A percentile compares a stretch with the other conserved stretches of the same genome.
These are phyloP conservation scores for Eristalis intricaria DNA, from an alignment of 2,888 invertebrate genomes.

Conservation along the genomic window DNA sequence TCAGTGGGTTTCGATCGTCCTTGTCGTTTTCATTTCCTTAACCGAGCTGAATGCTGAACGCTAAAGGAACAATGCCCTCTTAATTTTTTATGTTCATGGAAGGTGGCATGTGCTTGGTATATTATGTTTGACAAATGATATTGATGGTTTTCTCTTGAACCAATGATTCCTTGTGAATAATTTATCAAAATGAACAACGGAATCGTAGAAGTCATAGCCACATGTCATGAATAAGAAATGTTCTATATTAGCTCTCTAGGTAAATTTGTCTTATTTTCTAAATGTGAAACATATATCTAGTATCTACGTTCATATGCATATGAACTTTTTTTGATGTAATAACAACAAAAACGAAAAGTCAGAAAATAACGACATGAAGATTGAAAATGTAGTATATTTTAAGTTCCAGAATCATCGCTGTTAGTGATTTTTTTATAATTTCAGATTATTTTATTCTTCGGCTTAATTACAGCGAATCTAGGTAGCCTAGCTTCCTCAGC, in stretches of 20 bases:
- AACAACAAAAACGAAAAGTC: neutral
- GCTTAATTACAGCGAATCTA: no score
- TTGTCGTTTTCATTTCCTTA: slow-evolving; percentile 28
- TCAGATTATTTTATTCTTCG: no score
- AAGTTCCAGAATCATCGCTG: no score
- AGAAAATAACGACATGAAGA: neutral
- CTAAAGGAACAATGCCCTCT: slow-evolving; percentile 15
- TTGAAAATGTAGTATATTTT: neutral
- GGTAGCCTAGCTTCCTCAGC: no score
- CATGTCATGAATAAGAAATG: neutral
- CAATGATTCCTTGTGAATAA: slow-evolving; percentile 16
- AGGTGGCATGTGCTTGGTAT: slow-evolving; percentile 3
- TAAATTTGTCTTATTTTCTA: neutral
- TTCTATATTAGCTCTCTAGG: neutral
- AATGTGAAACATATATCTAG: neutral
- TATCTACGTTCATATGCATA: no score
- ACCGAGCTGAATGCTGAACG: slow-evolving; percentile 4
- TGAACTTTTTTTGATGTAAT: no score
- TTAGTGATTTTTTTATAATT: no score
- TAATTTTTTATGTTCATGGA: slow-evolving; percentile 21
- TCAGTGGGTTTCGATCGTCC: neutral
- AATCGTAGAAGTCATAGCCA: neutral
- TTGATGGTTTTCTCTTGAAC: slow-evolving; percentile 13
- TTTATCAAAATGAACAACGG: slow-evolving; percentile 3
- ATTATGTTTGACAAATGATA: slow-evolving; percentile 27